Evolutionary conservation across 2,888 invertebrate genomes (phyloP).

Genomic region (Drosophila subquinaria): DNA sequence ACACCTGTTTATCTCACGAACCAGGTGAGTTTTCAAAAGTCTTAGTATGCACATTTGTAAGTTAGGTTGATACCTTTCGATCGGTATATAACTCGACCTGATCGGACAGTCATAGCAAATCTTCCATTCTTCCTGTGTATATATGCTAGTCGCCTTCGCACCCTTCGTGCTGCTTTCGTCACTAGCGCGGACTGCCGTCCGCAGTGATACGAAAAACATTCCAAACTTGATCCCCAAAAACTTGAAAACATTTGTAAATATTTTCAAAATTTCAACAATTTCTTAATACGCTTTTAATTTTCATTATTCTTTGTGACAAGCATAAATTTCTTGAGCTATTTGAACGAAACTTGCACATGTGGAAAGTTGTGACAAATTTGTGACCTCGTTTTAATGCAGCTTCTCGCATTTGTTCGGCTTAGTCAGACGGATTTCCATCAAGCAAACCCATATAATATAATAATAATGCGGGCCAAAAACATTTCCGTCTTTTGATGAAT

Average conservation of each 20-base stretch:
- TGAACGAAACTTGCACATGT: conserved; percentile 10
- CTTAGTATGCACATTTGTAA: no score
- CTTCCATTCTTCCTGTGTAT: no score
- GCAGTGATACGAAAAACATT: not conserved
- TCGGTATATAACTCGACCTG: no score
- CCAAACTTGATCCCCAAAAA: not conserved
- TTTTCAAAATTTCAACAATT: not conserved
- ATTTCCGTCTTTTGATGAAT: conserved; percentile 49
- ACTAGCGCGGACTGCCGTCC: no score
- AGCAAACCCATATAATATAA: conserved; percentile 11
- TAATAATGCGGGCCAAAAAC: conserved; percentile 24
- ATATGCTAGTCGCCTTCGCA: no score
- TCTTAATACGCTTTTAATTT: conserved; percentile 1
- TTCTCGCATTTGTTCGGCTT: conserved; percentile 24
- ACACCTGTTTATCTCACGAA: no score
- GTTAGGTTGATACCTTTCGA: no score
- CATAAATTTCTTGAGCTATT: conserved; percentile 11
- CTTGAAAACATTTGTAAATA: not conserved
- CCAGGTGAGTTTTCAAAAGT: no score
- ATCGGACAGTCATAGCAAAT: no score
- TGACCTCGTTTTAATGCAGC: conserved; percentile 28
- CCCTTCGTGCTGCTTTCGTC: no score
- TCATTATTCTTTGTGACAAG: conserved; percentile 4
- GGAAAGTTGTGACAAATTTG: conserved; percentile 33
- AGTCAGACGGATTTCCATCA: conserved; percentile 45